Conservation (phyloP, 2,888 invertebrate genomes). For the Heliconius cydno region DNA sequence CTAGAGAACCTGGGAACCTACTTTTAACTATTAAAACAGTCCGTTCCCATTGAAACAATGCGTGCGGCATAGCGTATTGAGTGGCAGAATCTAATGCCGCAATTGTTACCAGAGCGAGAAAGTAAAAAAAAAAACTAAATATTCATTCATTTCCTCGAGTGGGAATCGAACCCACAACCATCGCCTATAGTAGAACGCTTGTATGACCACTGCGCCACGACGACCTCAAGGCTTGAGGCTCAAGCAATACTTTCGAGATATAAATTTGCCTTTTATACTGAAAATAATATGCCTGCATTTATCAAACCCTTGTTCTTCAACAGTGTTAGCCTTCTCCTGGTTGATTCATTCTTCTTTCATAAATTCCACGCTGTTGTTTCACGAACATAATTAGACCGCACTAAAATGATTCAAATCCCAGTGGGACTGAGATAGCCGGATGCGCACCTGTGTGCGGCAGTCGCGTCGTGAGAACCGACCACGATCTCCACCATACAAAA, state of each 20-base stretch:
- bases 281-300: slow-evolving; percentile 6
- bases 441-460: slow-evolving; percentile 75
- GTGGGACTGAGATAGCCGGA: slow-evolving; percentile 74
- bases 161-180: too few relatives aligned
- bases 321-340: not conserved
- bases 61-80: too few relatives aligned
- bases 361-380: slow-evolving; percentile 56
- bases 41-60: too few relatives aligned
- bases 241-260: not conserved
- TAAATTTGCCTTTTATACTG: not conserved
- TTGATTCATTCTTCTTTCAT: slow-evolving; percentile 28
- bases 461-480: slow-evolving; percentile 78
- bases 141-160: too few relatives aligned
- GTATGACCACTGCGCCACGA: too few relatives aligned
- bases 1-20: too few relatives aligned
- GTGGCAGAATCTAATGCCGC: too few relatives aligned
- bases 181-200: too few relatives aligned
- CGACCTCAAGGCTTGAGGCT: not conserved
- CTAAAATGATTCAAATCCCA: slow-evolving; percentile 68
- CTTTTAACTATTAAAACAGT: too few relatives aligned
- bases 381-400: slow-evolving; percentile 64
- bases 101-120: too few relatives aligned
- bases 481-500: slow-evolving; percentile 58
- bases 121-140: too few relatives aligned
- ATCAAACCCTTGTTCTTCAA: not conserved